Evolutionary conservation across 1,140 invertebrate genomes (phyloP), one percentile per base, ranked within the genome.

Genomic region (Calycopis cecrops): DNA sequence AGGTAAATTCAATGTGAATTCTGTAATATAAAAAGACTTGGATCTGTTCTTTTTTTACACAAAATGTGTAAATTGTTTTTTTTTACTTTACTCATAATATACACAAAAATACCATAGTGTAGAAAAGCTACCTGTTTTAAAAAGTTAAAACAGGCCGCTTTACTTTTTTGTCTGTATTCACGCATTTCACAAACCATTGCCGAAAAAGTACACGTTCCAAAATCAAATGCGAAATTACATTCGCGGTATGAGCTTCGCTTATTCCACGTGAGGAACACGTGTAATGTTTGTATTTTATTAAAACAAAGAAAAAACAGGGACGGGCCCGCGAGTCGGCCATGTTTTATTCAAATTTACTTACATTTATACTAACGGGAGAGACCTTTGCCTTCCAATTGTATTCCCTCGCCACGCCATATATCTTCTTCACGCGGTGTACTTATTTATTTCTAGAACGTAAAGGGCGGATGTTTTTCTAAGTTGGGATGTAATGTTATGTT

Each of bases 341-440:
- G 84, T 87, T 87, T 87, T 87, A 87, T 87, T 87, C 81, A 87
- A 87, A 87, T 87, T 87, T 87, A 87, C 84, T 85, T 84, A 87
- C 84, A 85, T 87, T 85, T 82, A 70, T 82, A 84, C 79, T 85
- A 87, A 87, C 79, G 79, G 71, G 68, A 73, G 72, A 75, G 79
- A 86, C 83, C 83, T 86, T 69, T 78, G 80, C 69, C 71, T 71
- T 71, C 64, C 80, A 73, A 82, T 84, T 81, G 82, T 84, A 86
- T 86, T 86, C 80, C 81, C 83, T 75, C 69, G 81, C 73, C 79
- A 69, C 70, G 59, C 79, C 67, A 85, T 87, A 85, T 76, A 85
- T 87, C 84, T 87, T 87, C 81, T 76, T 87, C 84, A 87, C 75
- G 70, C 68, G 65, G 62, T 49, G 54, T 60, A 73, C 73, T 83